A percentile compares a stretch with the other conserved stretches of the same genome.
Evolutionary conservation across 2,888 invertebrate species (phyloP).

Genomic region (Molorchus minor): DNA sequence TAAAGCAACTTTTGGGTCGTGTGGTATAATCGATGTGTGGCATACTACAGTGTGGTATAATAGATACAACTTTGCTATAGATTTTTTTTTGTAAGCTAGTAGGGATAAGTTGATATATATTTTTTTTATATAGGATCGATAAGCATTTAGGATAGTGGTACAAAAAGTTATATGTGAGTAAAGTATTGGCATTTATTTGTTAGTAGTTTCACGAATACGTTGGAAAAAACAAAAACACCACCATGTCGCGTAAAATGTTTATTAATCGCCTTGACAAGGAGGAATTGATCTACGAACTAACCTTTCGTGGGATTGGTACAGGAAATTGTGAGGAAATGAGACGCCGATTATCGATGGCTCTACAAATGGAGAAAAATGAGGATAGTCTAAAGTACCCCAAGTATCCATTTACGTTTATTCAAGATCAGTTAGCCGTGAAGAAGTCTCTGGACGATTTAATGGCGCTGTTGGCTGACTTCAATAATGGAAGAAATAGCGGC

Average conservation of each 20-base stretch:
- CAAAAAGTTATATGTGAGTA: too few relatives aligned
- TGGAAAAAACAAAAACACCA: too few relatives aligned
- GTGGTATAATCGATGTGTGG: too few relatives aligned
- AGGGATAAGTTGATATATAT: too few relatives aligned
- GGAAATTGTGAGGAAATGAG: slow-evolving; percentile 7
- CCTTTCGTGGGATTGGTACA: background rate
- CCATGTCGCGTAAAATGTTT: slow-evolving; percentile 8
- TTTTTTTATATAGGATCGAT: too few relatives aligned
- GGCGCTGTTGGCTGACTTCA: background rate
- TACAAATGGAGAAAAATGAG: slow-evolving; percentile 14
- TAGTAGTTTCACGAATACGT: too few relatives aligned
- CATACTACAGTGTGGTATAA: too few relatives aligned
- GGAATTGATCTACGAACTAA: slow-evolving; percentile 8
- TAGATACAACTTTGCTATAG: too few relatives aligned
- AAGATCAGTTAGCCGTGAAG: slow-evolving; percentile 8
- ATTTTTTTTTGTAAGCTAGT: too few relatives aligned
- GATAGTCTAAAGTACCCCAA: slow-evolving; percentile 18
- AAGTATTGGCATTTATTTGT: too few relatives aligned
- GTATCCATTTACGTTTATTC: slow-evolving; percentile 11
- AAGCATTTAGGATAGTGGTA: too few relatives aligned
- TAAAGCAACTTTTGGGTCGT: too few relatives aligned
- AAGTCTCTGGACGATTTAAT: background rate
- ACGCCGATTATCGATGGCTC: background rate
- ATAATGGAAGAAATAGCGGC: background rate
- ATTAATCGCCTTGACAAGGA: slow-evolving; percentile 15